A percentile compares a stretch with the other conserved stretches of the same genome.
Conservation (phyloP, 2,797 vertebrate species). For the Hippopotamyrus pictus region DNA sequence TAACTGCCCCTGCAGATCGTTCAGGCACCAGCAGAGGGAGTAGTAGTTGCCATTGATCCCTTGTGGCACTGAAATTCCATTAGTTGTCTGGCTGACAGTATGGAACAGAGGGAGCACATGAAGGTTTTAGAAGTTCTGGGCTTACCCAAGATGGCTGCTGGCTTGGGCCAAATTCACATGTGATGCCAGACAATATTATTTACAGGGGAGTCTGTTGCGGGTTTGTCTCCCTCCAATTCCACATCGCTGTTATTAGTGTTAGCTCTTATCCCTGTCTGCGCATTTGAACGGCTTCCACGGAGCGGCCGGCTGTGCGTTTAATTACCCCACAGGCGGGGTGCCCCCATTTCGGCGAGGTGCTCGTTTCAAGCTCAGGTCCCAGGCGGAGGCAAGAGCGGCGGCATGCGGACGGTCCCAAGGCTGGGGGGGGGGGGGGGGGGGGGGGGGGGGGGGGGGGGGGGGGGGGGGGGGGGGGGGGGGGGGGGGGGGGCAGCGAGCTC, state of each 20-base stretch:
- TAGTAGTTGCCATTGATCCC: not conserved
- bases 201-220: not conserved
- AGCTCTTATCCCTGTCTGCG: not conserved
- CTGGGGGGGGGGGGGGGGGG: not conserved
- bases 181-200: not conserved
- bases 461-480: not conserved
- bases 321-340: not conserved
- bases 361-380: not conserved
- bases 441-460: not conserved
- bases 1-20: not conserved
- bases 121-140: not conserved
- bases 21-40: not conserved
- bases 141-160: not conserved
- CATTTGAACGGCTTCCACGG: not conserved
- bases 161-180: not conserved
- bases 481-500: not conserved
- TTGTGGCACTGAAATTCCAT: not conserved
- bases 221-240: not conserved
- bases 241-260: not conserved
- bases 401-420: not conserved
- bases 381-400: not conserved
- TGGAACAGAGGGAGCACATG: not conserved
- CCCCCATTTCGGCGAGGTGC: not conserved
- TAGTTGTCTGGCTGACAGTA: not conserved
- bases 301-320: not conserved